Base-by-base conservation (phyloP, 2,888 invertebrate species). In the Euzetes globulus region DNA sequence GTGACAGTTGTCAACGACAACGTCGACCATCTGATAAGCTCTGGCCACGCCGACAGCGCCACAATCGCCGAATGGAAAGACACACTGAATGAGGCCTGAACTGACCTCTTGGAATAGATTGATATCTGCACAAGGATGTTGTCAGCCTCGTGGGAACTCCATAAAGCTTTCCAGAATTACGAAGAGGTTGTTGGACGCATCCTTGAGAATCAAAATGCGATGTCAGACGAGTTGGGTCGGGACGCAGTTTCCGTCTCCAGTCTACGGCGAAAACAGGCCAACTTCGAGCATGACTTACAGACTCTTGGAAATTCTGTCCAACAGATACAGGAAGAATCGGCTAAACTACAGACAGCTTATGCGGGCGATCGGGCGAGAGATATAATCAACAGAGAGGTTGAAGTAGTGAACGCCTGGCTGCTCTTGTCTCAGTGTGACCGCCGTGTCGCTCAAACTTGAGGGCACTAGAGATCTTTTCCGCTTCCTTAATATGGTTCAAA, bases 41-140 rank as follows among this genome's bases (percentile, higher is more conserved):
- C 92, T 79, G 94, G 96, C 25, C 99, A 99, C 84, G 93, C 95
- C 0, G 99, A 99, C 83, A 94, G 96, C 73, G 97, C 99, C 0
- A 92, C 92, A 55, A 98, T 99, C 81, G 99, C 99, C 50, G 94
- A 99, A 85, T 98, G 97, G 95, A 99, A 99, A 85, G 99, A 99
- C 83, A 93, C 91, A 45, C 85, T 98, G 79, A 97, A 98, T 84
- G 99, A 99, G 85, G 92, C 94, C 58, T 99, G 99, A 99, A 96
- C 97, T 83, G 99, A 99, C 84, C 86, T 99, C 79, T 85, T 98
- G 60, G 99, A 99, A 84, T 86, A 99, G 78, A 99, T 99, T 80
- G 96, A 98, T 83, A 99, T 99, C 0, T 83, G 88, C 77, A 87
- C 83, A 27, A 85, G 85, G 80, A 94, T 95, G 94, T 82, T 95